Evolutionary conservation across 2,797 vertebrate genomes (phyloP).

Genomic region (Xerus rutilus): DNA sequence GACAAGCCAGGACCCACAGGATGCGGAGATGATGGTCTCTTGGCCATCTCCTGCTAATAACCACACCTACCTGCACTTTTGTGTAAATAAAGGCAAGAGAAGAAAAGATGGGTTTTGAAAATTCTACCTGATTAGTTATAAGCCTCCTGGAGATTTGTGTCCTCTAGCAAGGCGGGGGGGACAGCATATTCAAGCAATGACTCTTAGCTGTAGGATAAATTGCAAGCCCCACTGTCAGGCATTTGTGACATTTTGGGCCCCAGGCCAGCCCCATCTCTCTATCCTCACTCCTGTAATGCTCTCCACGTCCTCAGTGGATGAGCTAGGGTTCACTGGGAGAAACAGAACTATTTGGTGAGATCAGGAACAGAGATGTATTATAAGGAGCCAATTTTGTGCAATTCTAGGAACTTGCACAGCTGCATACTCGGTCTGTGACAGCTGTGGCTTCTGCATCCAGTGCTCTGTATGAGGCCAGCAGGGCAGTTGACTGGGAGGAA

Average conservation of each 20-base stretch:
- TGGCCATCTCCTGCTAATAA: not conserved
- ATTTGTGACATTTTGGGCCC: too few species aligned
- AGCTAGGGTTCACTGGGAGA: not conserved
- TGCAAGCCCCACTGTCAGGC: not conserved
- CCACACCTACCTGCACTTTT: not conserved
- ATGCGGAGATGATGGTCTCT: not conserved
- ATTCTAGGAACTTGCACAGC: not conserved
- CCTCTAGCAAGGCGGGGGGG: not conserved
- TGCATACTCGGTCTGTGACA: rapidly evolving
- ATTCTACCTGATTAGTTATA: not conserved
- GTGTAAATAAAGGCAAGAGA: not conserved
- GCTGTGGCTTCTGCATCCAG: not conserved
- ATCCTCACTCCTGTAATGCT: not conserved
- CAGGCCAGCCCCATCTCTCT: not conserved
- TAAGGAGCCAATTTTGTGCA: not conserved
- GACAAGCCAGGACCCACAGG: not conserved
- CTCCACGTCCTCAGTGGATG: rapidly evolving
- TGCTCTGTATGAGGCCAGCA: not conserved
- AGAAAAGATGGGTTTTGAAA: not conserved
- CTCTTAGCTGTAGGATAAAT: not conserved
- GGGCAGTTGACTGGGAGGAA: not conserved
- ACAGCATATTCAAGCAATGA: not conserved
- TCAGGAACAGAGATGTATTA: rapidly evolving
- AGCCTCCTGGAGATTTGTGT: not conserved
- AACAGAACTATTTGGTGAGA: not conserved